These are phyloP conservation scores for Asbolus verrucosus DNA, from an alignment of 1,140 invertebrate genomes.

Conservation along the genomic window DNA sequence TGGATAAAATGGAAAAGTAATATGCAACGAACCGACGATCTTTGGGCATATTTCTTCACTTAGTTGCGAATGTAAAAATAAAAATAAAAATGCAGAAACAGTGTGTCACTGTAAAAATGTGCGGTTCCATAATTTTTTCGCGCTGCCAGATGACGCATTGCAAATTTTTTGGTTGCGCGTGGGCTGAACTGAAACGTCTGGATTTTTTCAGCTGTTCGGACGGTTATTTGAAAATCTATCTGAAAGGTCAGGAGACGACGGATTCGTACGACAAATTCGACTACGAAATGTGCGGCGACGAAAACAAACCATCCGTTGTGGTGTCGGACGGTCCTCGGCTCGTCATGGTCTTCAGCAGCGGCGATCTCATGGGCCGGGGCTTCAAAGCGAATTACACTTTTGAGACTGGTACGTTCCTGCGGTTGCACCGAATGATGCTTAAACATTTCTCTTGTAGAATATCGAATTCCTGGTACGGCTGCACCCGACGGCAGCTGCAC, in stretches of 20 bases:
- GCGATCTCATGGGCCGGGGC: slow-evolving; percentile 86
- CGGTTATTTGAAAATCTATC: slow-evolving; percentile 91
- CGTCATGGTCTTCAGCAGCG: slow-evolving; percentile 93
- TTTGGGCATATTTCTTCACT: too few species aligned
- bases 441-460: slow-evolving; percentile 72
- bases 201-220: slow-evolving; percentile 82
- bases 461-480: slow-evolving; percentile 94
- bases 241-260: slow-evolving; percentile 92
- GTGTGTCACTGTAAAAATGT: too few species aligned
- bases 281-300: slow-evolving; percentile 89
- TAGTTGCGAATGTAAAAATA: neutral
- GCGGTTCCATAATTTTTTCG: too few species aligned
- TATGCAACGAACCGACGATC: too few species aligned
- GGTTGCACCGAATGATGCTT: too few species aligned
- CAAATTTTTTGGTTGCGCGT: too few species aligned
- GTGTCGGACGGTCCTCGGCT: slow-evolving; percentile 92
- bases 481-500: slow-evolving; percentile 89
- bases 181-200: too few species aligned
- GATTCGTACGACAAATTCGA: slow-evolving; percentile 94
- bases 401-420: slow-evolving; percentile 80
- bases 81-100: too few species aligned
- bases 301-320: slow-evolving; percentile 75
- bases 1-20: too few species aligned
- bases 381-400: slow-evolving; percentile 94
- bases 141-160: too few species aligned